Evolutionary conservation across 2,113 vertebrate genomes (phyloP), one percentile per base, ranked within the genome.

Genomic region (Thymallus thymallus): DNA sequence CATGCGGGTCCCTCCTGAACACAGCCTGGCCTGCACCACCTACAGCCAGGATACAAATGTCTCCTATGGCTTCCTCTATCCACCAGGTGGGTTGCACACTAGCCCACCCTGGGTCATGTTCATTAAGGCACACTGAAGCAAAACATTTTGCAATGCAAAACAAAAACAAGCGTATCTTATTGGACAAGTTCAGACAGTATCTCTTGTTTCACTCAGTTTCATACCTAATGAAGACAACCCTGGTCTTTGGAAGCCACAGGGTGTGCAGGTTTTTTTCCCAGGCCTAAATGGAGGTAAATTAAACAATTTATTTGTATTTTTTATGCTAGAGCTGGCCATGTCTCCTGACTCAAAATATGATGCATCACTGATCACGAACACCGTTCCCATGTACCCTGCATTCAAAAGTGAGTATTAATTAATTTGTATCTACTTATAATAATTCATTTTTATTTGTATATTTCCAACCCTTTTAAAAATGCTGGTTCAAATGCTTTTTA

Each of bases 341-440:
- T 96, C 94, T 29, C 79, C 92, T 22, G 95, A 96, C 86, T 92
- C 95, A 81, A 96, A 94, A 91, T 95, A 94, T 0, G 95, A 99
- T 22, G 93, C 96, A 7, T 95, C 95, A 1, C 93, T 99, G 72
- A 93, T 98, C 89, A 98, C 97, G 79, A 99, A 99, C 85, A 93
- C 96, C 0, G 94, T 96, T 51, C 97, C 98, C 48, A 96, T 99
- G 95, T 98, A 95, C 79, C 95, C 94, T 2, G 95, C 96, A 61
- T 99, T 99, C 88, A 97, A 96, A 92, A 95, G 98, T 99, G 92
- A 96, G 98, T 95, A 10, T 5, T 9, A 0, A 4, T 46, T 14
- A 18, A 18, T 29, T 13, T 29, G 3, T 18, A 24, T 18, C 1
- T 26, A 26, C 26, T 26, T 41, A 32, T 35, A 68, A 10, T 6